A percentile compares a stretch with the other conserved stretches of the same genome.
Conservation (phyloP, 2,888 invertebrate species). For the Lasioglossum vierecki region DNA sequence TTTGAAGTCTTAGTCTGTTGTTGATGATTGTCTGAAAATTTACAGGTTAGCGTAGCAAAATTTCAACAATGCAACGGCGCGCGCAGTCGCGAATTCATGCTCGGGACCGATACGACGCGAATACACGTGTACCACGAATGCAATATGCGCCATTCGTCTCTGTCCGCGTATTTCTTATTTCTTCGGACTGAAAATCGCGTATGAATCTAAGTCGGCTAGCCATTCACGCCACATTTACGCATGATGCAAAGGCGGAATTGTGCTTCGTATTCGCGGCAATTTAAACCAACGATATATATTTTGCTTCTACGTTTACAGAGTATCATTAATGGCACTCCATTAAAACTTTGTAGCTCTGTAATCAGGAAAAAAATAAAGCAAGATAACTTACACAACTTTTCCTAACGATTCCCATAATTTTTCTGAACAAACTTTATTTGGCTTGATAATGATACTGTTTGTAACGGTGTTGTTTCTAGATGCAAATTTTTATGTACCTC, state of each 20-base stretch:
- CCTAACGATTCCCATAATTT: neutral
- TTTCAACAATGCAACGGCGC: neutral
- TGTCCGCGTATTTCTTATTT: conserved; percentile 20
- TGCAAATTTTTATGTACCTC: no score
- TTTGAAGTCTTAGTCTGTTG: neutral
- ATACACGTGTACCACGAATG: conserved; percentile 27
- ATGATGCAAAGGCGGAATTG: conserved; percentile 8
- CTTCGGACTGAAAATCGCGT: conserved; percentile 28
- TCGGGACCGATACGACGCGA: neutral
- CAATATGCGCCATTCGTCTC: conserved; percentile 27
- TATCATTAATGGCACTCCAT: neutral
- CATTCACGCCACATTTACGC: conserved; percentile 29
- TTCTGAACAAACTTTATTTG: neutral
- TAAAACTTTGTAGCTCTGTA: neutral
- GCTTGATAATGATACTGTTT: no score
- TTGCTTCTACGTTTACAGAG: neutral
- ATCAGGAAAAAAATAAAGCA: neutral
- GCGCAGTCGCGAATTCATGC: neutral
- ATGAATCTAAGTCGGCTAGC: conserved; percentile 25
- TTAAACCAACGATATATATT: neutral
- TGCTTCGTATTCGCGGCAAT: conserved; percentile 7
- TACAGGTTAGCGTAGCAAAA: neutral
- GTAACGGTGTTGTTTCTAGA: neutral
- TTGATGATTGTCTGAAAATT: neutral
- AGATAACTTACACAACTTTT: neutral